Evolutionary conservation across 2,797 vertebrate genomes (phyloP).

Genomic region (Sylvilagus floridanus): DNA sequence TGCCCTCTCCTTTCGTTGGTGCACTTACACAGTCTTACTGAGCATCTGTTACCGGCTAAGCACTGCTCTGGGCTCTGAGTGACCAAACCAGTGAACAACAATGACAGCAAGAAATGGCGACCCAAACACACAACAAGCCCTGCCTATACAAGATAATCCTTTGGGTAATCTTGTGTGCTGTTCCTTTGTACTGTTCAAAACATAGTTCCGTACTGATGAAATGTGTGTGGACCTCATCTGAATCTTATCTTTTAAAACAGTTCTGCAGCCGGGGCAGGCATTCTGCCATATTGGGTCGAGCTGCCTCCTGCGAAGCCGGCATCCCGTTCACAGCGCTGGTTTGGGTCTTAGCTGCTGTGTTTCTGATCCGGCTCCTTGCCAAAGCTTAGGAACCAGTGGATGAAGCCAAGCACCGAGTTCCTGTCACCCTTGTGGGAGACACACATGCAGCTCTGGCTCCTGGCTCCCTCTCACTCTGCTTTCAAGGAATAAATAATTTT

Average conservation of each 20-base stretch:
- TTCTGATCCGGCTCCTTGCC: too few species aligned
- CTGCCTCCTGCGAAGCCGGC: too few species aligned
- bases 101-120: background rate
- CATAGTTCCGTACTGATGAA: background rate
- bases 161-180: background rate
- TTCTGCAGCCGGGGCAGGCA: too few species aligned
- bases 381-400: too few species aligned
- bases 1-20: background rate
- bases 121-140: background rate
- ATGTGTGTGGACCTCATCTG: background rate
- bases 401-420: too few species aligned
- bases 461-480: too few species aligned
- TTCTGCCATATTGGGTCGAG: too few species aligned
- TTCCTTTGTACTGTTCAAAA: background rate
- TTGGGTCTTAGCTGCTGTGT: too few species aligned
- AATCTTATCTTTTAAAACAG: background rate
- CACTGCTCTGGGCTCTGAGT: background rate
- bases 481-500: too few species aligned
- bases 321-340: too few species aligned
- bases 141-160: background rate
- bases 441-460: too few species aligned
- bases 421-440: too few species aligned
- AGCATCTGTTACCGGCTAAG: background rate
- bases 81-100: background rate
- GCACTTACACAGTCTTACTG: background rate